Evolutionary conservation across 2,888 invertebrate genomes (phyloP), one percentile per base, ranked within the genome.

Genomic region (Cheilosia scutellata): DNA sequence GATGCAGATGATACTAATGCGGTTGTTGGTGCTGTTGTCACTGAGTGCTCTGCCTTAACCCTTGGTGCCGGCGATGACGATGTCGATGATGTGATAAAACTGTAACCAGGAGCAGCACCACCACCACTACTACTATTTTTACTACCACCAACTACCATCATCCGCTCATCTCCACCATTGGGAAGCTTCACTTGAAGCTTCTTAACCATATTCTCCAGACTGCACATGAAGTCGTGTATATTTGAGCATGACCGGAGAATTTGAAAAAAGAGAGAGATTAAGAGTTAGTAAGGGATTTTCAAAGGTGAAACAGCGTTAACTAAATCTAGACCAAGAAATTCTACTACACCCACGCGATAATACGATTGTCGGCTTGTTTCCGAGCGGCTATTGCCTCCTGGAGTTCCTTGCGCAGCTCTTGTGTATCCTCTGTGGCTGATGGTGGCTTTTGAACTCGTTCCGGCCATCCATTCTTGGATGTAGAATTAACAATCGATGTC

Each of bases 261-360:
- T 86, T 88, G 87, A 88, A 87, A 88, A 84, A 79, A 88, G 80
- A 86, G 86, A 87, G 82, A 84, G 84, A 82, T 75, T 82, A 77
- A 87, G 75, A 83, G 83, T 86, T 88, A 89, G 89, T 89, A 87
- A 68, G 88, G 75, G 89, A 89, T 88, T 88, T 88, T 89, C 86
- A 88, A 83, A 68, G 80, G 71, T 20, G 51, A 74, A 80, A 66
- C 16, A 77, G 58, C 68, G 62, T 44, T 47, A 76, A 65, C 68
- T 51, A 65, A 83, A 78, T 55, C 78, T 70, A 86, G 58, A 72
- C 82, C 63, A 75, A 82, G 25, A 82, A 84, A 71, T 83, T 66
- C 47, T 68, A 90, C 91, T 91, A 92, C 90, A 92, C 92, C 92
- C 92, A 93, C 92, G 92, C 92, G 89, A 92, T 92, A 88, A 92